phyloP scores from a whole-genome alignment of 2,113 vertebrate species.

The Philantomba maxwellii region DNA sequence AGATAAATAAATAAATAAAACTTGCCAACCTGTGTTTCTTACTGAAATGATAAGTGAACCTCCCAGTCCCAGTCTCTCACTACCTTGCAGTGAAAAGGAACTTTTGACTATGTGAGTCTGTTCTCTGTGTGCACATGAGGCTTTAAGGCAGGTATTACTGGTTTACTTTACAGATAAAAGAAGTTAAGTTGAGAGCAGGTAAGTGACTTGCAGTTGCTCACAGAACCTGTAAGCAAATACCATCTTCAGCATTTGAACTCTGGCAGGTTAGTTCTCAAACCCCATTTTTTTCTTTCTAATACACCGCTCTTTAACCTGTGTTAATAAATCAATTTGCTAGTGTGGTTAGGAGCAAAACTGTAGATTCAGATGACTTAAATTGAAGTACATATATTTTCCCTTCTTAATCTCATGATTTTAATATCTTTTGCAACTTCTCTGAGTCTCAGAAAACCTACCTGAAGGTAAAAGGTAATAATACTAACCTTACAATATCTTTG shows the following conservation, averaged over 20 bases:
- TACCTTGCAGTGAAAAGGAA: background rate
- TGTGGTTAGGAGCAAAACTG: background rate
- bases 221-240: background rate
- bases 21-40: background rate
- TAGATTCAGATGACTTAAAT: background rate
- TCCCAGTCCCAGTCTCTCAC: background rate
- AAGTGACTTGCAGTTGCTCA: background rate
- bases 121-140: too few relatives aligned
- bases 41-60: background rate
- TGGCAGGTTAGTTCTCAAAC: background rate
- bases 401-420: background rate
- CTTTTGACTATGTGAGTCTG: background rate
- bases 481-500: background rate
- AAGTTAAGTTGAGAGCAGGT: background rate
- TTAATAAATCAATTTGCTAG: background rate
- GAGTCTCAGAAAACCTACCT: background rate
- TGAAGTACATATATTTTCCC: background rate
- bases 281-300: background rate
- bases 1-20: background rate
- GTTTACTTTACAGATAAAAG: background rate
- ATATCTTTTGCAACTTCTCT: background rate
- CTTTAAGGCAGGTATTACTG: background rate
- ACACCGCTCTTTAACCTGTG: rapidly evolving
- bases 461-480: background rate
- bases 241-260: background rate